Conservation (phyloP, 2,797 vertebrate species). For the Ptychadena robeensis region DNA sequence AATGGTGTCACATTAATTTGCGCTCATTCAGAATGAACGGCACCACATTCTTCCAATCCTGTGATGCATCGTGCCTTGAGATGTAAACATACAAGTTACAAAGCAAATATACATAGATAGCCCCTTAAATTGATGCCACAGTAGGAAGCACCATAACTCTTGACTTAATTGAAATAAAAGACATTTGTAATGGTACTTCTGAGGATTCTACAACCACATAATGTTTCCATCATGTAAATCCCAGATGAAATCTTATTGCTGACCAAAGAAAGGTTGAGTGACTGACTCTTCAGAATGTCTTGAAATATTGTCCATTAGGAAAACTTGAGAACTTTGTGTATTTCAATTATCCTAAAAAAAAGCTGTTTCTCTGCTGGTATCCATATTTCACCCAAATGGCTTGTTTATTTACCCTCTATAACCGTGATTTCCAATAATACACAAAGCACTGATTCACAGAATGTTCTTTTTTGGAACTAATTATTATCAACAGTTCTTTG, state of each 20-base stretch:
- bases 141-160: no score
- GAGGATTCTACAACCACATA: no score
- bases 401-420: not conserved
- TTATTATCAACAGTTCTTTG: constrained; percentile 16
- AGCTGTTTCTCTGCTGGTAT: not conserved
- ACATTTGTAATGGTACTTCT: not conserved
- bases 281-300: not conserved
- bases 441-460: not conserved
- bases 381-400: not conserved
- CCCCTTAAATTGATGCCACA: no score
- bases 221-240: not conserved
- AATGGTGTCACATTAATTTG: no score
- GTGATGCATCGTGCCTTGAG: no score
- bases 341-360: not conserved
- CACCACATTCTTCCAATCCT: no score
- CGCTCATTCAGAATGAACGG: no score
- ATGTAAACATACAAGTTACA: no score
- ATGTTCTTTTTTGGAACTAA: constrained; percentile 14
- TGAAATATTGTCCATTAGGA: not conserved
- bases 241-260: not conserved
- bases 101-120: no score
- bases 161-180: no score
- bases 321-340: not conserved
- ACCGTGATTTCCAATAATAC: not conserved
- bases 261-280: no score